A percentile compares a stretch with the other conserved stretches of the same genome.
Evolutionary conservation across 2,113 vertebrate species (phyloP).

Genomic region (Alligator mississippiensis): DNA sequence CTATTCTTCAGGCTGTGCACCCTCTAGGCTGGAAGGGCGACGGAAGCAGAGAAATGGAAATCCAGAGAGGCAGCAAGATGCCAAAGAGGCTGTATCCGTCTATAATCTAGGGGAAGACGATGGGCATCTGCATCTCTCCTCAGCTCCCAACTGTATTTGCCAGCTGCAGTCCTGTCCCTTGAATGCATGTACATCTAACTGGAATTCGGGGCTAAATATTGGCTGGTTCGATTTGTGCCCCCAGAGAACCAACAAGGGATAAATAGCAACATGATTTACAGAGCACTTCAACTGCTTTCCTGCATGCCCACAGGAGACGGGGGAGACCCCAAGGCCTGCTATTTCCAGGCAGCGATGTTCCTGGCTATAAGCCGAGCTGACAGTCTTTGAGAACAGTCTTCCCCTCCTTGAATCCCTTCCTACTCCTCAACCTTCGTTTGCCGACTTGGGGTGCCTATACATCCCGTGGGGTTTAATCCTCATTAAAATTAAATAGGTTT

Average conservation of each 20-base stretch:
- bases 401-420: accelerated
- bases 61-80: not conserved
- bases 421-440: not conserved
- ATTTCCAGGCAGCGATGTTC: not conserved
- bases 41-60: not conserved
- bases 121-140: constrained; percentile 41
- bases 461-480: no score
- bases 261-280: constrained; percentile 1
- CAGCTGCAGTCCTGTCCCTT: constrained; percentile 48
- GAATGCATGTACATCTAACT: constrained; percentile 57
- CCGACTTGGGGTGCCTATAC: not conserved
- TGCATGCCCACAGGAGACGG: not conserved
- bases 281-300: not conserved
- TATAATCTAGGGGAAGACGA: not conserved
- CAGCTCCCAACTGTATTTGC: constrained; percentile 22
- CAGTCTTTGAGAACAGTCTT: accelerated
- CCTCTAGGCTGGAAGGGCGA: accelerated
- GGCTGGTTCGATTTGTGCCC: constrained; percentile 56
- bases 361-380: accelerated
- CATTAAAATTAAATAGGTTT: no score
- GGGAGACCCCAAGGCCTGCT: not conserved
- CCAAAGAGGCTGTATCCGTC: constrained; percentile 45
- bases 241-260: constrained; percentile 40
- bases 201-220: constrained; percentile 57
- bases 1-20: not conserved